Evolutionary conservation across 2,888 invertebrate species (phyloP), one percentile per base, ranked within the genome.

Genomic region (Epsilonema sp.): DNA sequence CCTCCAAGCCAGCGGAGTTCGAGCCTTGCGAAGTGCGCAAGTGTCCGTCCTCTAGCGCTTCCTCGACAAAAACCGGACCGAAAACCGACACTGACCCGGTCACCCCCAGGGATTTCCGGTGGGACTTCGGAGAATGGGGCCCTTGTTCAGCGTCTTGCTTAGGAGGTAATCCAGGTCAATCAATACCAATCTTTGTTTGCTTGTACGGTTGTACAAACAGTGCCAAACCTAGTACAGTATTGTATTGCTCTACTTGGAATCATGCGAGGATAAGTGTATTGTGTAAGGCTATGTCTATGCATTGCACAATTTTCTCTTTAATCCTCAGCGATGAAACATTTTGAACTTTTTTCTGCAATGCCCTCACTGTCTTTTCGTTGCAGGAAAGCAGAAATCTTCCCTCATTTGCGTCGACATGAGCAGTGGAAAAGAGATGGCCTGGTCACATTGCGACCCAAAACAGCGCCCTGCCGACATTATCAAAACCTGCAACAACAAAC

Each of bases 91-190:
- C 48, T 36, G 54, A 52, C 26, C 45, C 46, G 20, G 52, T 52
- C n/a, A 48, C 37, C 37, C 49, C 39, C 11, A 45, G 44, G 16
- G 45, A 39, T 4, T 54, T 46, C 44, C 49, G 52, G 4, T 62
- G 62, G 62, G 54, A 58, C 39, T 55, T 51, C 46, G 58, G 60
- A 0, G 58, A 58, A 25, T 63, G 61, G 60, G 53, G 55, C n/a
- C 81, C 83, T 51, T 94, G 94, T 71, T 89, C 85, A 59, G 85
- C 85, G 1, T 83, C 85, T 8, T 94, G 92, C 63, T 74, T 90
- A 1, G 89, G 89, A 56, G 70, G 70, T 62, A 31, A n/a, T n/a
- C n/a, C n/a, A n/a, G n/a, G n/a, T n/a, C n/a, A n/a, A n/a, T n/a
- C n/a, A n/a, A n/a, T n/a, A n/a, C n/a, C n/a, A n/a, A n/a, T n/a